phyloP scores from a whole-genome alignment of 2,113 vertebrate species.

The Nansenia antarctica region DNA sequence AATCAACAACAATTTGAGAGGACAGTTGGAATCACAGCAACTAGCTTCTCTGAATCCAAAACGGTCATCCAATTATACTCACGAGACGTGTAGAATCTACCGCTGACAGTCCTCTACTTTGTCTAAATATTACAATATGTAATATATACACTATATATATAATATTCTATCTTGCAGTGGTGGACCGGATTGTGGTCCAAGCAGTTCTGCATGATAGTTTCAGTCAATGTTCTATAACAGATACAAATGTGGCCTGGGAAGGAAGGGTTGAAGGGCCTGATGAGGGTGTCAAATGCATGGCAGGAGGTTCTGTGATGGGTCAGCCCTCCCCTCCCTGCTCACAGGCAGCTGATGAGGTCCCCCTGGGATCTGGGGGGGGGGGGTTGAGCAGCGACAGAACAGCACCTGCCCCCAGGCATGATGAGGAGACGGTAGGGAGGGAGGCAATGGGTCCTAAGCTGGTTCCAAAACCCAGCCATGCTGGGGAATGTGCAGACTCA shows the following conservation, averaged over 20 bases:
- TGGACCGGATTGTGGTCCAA: no score
- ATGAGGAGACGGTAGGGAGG: background rate
- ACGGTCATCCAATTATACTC: background rate
- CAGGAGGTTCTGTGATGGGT: conserved; percentile 37
- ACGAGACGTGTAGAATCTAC: background rate
- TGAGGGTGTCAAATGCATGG: no score
- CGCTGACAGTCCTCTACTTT: background rate
- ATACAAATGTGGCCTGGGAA: no score
- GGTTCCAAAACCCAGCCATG: conserved; percentile 40
- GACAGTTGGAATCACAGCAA: background rate
- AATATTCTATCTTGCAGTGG: no score
- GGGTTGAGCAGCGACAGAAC: conserved; percentile 27
- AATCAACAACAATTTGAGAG: background rate
- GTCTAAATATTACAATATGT: no score
- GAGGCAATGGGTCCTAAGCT: conserved; percentile 28
- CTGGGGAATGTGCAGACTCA: conserved; percentile 56
- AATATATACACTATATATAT: no score
- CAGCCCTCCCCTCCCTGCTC: conserved; percentile 28
- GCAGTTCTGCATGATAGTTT: no score
- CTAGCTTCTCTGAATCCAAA: background rate
- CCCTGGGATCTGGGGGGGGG: conserved; percentile 21
- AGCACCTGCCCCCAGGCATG: conserved; percentile 46
- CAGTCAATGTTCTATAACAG: no score
- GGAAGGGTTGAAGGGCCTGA: no score
- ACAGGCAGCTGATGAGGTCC: conserved; percentile 59